Conservation (phyloP, 1,140 invertebrate species). For the Dinoponera quadriceps region DNA sequence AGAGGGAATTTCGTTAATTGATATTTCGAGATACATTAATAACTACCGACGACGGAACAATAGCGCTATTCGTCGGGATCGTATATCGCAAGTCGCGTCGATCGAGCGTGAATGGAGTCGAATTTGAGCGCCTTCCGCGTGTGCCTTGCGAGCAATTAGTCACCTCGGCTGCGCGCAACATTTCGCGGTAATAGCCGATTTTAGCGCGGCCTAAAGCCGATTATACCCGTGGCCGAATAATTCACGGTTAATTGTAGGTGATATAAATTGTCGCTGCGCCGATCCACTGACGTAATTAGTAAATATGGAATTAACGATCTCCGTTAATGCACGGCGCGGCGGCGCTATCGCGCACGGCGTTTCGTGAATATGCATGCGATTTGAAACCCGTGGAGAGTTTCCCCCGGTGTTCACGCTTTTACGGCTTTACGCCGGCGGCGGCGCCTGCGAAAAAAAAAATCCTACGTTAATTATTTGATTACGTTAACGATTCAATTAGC, state of each 20-base stretch:
- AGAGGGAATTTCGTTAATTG: neutral
- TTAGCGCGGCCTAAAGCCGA: constrained; percentile 47
- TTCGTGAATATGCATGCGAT: constrained; percentile 49
- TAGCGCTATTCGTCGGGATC: neutral
- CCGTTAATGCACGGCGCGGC: constrained; percentile 32
- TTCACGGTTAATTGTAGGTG: constrained; percentile 58
- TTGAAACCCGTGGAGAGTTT: constrained; percentile 47
- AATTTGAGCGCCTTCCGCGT: constrained; percentile 35
- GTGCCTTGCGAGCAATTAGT: constrained; percentile 43
- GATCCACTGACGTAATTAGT: constrained; percentile 62
- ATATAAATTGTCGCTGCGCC: constrained; percentile 52
- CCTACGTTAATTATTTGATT: constrained; percentile 54
- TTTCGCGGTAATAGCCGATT: constrained; percentile 53
- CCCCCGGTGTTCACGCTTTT: constrained; percentile 36
- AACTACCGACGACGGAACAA: neutral
- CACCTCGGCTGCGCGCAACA: constrained; percentile 37
- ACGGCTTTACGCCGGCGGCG: constrained; percentile 1
- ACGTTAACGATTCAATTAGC: constrained; percentile 52
- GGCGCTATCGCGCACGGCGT: constrained; percentile 27
- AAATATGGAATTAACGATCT: constrained; percentile 61
- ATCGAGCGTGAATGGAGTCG: constrained; percentile 28
- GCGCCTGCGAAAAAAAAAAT: constrained; percentile 38
- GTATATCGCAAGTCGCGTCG: neutral
- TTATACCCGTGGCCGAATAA: constrained; percentile 51
- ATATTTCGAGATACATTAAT: neutral